Conservation (phyloP, 2,888 invertebrate species). For the Pyrrhosoma nymphula region DNA sequence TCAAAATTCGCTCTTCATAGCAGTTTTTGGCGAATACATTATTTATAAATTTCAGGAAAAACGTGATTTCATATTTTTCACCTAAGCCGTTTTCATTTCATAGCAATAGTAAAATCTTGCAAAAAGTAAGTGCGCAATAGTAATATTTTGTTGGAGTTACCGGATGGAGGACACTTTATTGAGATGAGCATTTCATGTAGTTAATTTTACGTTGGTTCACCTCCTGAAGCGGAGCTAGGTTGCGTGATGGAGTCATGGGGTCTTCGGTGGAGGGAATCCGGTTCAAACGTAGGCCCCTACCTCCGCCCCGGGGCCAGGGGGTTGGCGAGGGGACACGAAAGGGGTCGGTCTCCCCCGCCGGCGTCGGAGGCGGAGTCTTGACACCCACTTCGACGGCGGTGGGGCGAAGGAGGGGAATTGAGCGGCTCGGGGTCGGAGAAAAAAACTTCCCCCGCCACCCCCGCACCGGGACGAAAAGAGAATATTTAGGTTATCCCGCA, state of each 20-base stretch:
- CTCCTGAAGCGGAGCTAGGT: neutral
- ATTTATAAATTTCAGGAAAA: no score
- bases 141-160: no score
- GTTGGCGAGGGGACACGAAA: neutral
- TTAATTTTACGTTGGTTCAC: no score
- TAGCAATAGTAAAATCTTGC: no score
- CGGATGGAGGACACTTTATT: no score
- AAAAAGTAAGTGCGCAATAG: no score
- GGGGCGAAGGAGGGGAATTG: neutral
- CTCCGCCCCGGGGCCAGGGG: neutral
- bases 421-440: neutral
- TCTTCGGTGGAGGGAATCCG: slow-evolving; percentile 23
- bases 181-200: no score
- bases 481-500: neutral
- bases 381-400: neutral
- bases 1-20: no score
- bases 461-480: neutral
- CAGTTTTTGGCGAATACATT: no score
- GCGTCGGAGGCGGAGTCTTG: neutral
- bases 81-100: no score
- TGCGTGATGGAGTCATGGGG: neutral
- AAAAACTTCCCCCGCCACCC: neutral
- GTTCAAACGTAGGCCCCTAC: neutral
- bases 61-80: no score
- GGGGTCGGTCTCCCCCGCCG: neutral